Conservation (phyloP, 1,140 invertebrate species). For the Scaptodrosophila lebanonensis region DNA sequence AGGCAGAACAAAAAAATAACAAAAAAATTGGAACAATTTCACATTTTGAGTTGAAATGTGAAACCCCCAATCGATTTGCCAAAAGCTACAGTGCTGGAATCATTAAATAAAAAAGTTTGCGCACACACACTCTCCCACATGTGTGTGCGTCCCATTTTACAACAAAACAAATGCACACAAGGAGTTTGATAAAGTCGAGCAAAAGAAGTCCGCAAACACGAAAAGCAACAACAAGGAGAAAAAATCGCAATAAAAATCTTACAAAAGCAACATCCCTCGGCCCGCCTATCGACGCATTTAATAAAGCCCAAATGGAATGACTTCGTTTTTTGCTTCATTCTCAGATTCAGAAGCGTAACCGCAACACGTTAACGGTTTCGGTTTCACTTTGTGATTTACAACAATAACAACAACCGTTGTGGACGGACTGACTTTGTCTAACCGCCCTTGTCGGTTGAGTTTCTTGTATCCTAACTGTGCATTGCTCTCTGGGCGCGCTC, state of each 20-base stretch:
- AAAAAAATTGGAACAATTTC: conserved; percentile 59
- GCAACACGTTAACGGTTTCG: conserved; percentile 75
- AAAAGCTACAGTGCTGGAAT: conserved; percentile 40
- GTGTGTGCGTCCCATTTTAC: conserved; percentile 30
- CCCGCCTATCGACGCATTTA: conserved; percentile 47
- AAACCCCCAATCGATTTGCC: conserved; percentile 42
- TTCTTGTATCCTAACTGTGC: background rate
- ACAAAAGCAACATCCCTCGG: conserved; percentile 7
- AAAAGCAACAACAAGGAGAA: conserved; percentile 9
- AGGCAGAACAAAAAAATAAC: conserved; percentile 18
- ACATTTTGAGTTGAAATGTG: conserved; percentile 53
- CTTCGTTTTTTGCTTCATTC: conserved; percentile 27
- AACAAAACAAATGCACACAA: conserved; percentile 71
- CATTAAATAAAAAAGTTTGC: conserved; percentile 65
- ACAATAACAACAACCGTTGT: conserved; percentile 45
- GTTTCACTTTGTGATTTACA: conserved; percentile 72
- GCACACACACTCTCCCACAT: no score
- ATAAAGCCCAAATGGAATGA: conserved; percentile 75
- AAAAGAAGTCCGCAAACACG: conserved; percentile 53
- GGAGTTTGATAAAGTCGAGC: conserved; percentile 59
- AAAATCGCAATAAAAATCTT: conserved; percentile 63
- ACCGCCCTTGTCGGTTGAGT: background rate
- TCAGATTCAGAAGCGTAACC: conserved; percentile 70
- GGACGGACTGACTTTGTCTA: conserved; percentile 4
- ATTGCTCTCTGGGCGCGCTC: conserved; percentile 38